Conservation (phyloP, 2,797 vertebrate species). For the Anas bernieri region DNA sequence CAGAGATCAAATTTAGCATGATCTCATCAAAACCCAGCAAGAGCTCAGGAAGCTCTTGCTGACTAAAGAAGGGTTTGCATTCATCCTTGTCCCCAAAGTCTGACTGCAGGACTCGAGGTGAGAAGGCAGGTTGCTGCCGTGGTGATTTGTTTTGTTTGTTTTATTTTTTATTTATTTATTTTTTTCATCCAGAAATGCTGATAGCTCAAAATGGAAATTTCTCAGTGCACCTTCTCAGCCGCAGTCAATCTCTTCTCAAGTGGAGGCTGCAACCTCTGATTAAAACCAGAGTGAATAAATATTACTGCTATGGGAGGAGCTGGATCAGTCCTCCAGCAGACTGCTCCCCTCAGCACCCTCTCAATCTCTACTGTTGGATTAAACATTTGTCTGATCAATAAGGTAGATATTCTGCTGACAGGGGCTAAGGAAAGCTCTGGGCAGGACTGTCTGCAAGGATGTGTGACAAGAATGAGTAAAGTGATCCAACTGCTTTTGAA, state of each 20-base stretch:
- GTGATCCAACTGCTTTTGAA: background rate
- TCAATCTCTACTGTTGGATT: background rate
- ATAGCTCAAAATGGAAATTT: background rate
- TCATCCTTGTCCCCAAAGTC: background rate
- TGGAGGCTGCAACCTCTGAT: background rate
- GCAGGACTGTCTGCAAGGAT: background rate
- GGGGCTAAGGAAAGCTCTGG: background rate
- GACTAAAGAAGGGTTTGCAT: background rate
- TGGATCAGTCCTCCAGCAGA: background rate
- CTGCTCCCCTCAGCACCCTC: background rate
- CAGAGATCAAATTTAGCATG: background rate
- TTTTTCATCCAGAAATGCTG: background rate
- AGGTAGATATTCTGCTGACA: background rate
- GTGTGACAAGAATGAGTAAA: background rate
- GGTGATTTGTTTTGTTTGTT: background rate
- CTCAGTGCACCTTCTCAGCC: background rate
- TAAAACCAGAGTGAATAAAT: background rate
- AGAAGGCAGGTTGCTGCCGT: background rate
- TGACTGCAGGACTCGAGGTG: background rate
- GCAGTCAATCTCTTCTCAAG: background rate
- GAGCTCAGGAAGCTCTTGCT: background rate
- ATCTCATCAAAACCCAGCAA: background rate
- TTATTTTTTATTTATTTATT: background rate
- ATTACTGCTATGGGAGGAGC: too few relatives aligned
- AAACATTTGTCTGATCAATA: background rate